Evolutionary conservation across 2,113 vertebrate species (phyloP).

Genomic region (Noctilio leporinus): DNA sequence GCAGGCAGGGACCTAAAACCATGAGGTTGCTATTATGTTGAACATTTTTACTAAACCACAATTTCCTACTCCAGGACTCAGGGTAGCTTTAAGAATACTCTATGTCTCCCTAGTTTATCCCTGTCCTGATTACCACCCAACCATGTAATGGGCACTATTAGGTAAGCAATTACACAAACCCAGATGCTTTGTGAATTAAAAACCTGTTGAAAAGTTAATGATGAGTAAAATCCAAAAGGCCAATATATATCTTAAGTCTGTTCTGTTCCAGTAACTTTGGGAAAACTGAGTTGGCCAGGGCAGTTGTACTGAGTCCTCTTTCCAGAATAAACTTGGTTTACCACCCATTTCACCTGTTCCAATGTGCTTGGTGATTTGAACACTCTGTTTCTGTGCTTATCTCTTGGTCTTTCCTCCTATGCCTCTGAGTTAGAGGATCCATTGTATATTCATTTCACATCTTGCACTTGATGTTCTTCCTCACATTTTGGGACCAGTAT

Average conservation of each 20-base stretch:
- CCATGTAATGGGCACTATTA: slow-evolving; percentile 57
- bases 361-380: not conserved
- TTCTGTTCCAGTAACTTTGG: not conserved
- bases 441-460: not conserved
- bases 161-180: slow-evolving; percentile 56
- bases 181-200: slow-evolving; percentile 55
- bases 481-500: not conserved
- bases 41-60: not conserved
- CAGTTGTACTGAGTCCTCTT: not conserved
- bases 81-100: not conserved
- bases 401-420: not conserved
- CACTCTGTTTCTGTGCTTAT: not conserved
- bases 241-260: slow-evolving; percentile 6
- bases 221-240: slow-evolving; percentile 46
- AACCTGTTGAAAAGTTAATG: slow-evolving; percentile 58
- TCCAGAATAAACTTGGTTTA: not conserved
- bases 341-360: not conserved
- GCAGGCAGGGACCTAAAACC: not conserved
- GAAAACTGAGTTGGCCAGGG: not conserved
- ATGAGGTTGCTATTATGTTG: not conserved
- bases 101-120: slow-evolving; percentile 29
- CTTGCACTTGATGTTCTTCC: not conserved
- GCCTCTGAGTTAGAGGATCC: not conserved
- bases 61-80: not conserved
- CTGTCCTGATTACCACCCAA: slow-evolving; percentile 48